Conservation (phyloP, 2,113 vertebrate genomes). For the Columbina picui region DNA sequence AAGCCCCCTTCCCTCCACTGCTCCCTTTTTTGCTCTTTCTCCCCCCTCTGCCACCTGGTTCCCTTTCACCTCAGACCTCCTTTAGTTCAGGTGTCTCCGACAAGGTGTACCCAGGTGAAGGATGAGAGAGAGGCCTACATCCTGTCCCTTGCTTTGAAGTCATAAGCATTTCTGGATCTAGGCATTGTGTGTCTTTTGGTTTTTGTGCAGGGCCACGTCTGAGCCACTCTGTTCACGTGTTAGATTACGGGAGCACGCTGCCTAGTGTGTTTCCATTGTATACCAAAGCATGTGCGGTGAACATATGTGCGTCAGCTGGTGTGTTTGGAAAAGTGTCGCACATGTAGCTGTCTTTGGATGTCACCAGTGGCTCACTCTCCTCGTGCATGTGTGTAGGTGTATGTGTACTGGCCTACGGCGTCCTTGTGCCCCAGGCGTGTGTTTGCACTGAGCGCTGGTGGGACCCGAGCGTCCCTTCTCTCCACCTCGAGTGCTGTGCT, state of each 20-base stretch:
- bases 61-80: background rate
- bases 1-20: background rate
- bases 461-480: background rate
- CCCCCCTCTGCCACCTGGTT: background rate
- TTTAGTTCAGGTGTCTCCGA: background rate
- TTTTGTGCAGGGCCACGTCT: background rate
- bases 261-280: background rate
- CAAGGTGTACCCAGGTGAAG: slow-evolving; percentile 43
- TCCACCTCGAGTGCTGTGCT: background rate
- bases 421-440: background rate
- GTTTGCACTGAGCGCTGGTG: background rate
- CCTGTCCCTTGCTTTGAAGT: slow-evolving; percentile 9
- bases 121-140: slow-evolving; percentile 3
- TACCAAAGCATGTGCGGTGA: background rate
- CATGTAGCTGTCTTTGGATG: background rate
- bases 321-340: background rate
- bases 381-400: slow-evolving; percentile 46
- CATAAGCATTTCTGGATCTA: slow-evolving; percentile 36
- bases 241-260: background rate
- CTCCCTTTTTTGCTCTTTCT: slow-evolving; percentile 42
- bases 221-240: background rate
- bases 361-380: background rate
- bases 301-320: background rate
- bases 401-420: background rate
- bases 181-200: slow-evolving; percentile 13